Conservation (phyloP, 2,888 invertebrate species). For the Nymphalis urticae region DNA sequence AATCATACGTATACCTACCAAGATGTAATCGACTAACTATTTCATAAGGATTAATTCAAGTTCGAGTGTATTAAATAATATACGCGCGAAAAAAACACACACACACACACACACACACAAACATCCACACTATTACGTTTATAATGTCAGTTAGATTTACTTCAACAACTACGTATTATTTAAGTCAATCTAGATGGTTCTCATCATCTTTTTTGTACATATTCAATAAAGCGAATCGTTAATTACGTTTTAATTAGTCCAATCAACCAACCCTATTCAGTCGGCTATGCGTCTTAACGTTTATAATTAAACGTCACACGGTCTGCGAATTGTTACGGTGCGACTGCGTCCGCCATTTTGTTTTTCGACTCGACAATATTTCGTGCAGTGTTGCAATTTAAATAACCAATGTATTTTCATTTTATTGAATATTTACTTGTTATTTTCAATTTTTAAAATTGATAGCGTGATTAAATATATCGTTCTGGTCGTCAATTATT, state of each 20-base stretch:
- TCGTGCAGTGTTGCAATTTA: conserved; percentile 15
- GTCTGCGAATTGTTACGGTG: conserved; percentile 15
- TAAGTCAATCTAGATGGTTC: neutral
- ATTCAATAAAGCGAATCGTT: conserved; percentile 2
- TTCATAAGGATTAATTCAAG: too few species aligned
- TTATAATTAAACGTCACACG: conserved; percentile 31
- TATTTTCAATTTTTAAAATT: neutral
- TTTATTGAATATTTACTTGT: conserved; percentile 1
- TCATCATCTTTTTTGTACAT: neutral
- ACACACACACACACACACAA: too few species aligned
- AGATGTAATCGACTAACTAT: too few species aligned
- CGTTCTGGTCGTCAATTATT: too few species aligned
- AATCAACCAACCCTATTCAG: conserved; percentile 11
- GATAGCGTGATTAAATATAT: neutral
- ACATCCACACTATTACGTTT: too few species aligned
- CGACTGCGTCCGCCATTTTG: conserved; percentile 16
- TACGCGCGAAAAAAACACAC: too few species aligned
- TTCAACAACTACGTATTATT: too few species aligned
- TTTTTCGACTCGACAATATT: conserved; percentile 14
- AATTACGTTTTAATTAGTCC: conserved; percentile 6
- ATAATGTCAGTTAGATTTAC: too few species aligned
- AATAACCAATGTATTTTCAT: conserved; percentile 3
- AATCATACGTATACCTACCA: too few species aligned
- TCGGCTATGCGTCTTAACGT: conserved; percentile 13
- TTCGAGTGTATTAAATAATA: too few species aligned